These are phyloP conservation scores for Myotis planiceps DNA, from an alignment of 2,797 vertebrate species.

Conservation along the genomic window DNA sequence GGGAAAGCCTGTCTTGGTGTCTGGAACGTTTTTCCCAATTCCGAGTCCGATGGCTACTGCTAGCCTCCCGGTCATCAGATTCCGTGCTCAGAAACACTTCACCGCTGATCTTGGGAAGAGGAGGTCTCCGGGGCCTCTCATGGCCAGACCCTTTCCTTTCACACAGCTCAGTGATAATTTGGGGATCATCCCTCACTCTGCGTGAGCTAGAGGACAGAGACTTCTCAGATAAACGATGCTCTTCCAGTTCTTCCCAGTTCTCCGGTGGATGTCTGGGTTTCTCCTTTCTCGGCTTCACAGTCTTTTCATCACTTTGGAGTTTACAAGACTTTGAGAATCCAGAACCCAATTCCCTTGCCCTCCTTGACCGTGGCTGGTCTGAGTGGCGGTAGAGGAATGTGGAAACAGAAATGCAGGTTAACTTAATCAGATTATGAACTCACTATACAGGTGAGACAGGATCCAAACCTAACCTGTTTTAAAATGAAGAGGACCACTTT, in stretches of 20 bases:
- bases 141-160: constrained; percentile 80
- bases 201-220: neutral
- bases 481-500: neutral
- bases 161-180: constrained; percentile 54
- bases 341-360: constrained; percentile 86
- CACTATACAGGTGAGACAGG: neutral
- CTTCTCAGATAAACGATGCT: neutral
- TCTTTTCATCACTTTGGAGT: constrained; percentile 64
- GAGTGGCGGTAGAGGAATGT: constrained; percentile 67
- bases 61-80: constrained; percentile 50
- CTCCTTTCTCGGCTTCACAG: constrained; percentile 60
- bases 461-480: neutral
- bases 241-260: fast-evolving
- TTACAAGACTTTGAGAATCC: constrained; percentile 73
- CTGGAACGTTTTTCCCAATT: constrained; percentile 42
- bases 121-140: constrained; percentile 85
- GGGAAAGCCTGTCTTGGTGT: constrained; percentile 38
- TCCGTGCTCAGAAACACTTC: constrained; percentile 76
- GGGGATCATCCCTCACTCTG: neutral
- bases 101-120: constrained; percentile 78
- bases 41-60: neutral
- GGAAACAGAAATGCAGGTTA: constrained; percentile 86
- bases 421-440: constrained; percentile 74
- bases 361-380: constrained; percentile 87
- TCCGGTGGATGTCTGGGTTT: neutral